Evolutionary conservation across 2,797 vertebrate species (phyloP), one percentile per base, ranked within the genome.

Genomic region (Chrosomus eos): DNA sequence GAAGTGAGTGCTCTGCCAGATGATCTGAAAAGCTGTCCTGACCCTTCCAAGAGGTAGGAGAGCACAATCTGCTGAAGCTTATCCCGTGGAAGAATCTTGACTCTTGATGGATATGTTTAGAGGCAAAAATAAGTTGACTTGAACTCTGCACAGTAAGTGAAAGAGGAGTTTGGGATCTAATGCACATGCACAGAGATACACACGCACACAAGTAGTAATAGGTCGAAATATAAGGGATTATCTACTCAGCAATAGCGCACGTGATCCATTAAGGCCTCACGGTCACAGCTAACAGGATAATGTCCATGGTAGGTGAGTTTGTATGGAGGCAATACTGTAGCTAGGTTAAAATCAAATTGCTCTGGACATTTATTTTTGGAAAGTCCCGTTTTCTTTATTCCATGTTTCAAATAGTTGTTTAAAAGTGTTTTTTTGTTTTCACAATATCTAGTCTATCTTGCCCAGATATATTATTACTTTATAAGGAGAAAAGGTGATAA

Each of bases 11-110:
- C 81, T 60, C 18, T 48, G 81, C 73, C 86, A 89, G 81, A 88
- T 87, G 83, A 83, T 72, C 68, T 80, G 60, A 62, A 85, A 86
- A 84, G 55, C 82, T 83, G 67, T 26, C 64, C 18, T 88, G 85
- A 88, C 85, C 87, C 72, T 74, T 83, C 58, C 31, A 45, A 81
- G 71, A 78, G 66, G 71, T 78, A 75, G 71, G 55, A 48, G 66
- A 28, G 45, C 51, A 40, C 75, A 87, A 85, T 87, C 77, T 81
- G 82, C 72, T 43, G 16, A 8, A 71, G 80, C 83, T 89, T 70
- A 87, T 81, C 68, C 74, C 13, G 55, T 53, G 26, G 31, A 40
- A 36, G 21, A 43, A 58, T 45, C 19, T 7, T 0, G 7, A 55
- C 23, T 85, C 28, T 66, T 19, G 36, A 77, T 40, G 18, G 21